Conservation (phyloP, 2,888 invertebrate genomes). For the Sarcophaga subvicina region DNA sequence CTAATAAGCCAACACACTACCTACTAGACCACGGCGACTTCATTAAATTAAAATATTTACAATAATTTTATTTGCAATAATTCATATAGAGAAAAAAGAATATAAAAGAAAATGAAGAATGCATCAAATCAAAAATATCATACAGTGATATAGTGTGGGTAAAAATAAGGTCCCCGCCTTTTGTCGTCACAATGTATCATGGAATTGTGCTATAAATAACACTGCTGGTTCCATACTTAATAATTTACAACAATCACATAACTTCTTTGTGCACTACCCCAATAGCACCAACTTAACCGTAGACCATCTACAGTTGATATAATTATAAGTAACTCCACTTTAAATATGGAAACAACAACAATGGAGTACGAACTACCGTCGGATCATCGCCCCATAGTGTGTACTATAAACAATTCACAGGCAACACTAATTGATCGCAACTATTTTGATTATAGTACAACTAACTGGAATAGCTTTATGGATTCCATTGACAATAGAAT, state of each 20-base stretch:
- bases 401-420: slow-evolving; percentile 18
- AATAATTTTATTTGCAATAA: too few species aligned
- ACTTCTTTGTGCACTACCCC: slow-evolving; percentile 7
- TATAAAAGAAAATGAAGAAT: too few species aligned
- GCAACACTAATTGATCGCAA: background rate
- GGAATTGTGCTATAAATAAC: slow-evolving; percentile 26
- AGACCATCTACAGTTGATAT: slow-evolving; percentile 8
- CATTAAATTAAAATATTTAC: too few species aligned
- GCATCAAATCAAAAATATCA: too few species aligned
- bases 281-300: background rate
- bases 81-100: too few species aligned
- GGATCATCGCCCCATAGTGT: slow-evolving; percentile 20
- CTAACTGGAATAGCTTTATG: too few species aligned
- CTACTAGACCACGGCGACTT: too few species aligned
- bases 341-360: slow-evolving; percentile 2
- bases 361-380: slow-evolving; percentile 21
- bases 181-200: background rate
- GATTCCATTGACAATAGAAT: too few species aligned
- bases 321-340: background rate
- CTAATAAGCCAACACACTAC: too few species aligned
- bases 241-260: slow-evolving; percentile 18
- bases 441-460: background rate
- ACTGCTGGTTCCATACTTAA: slow-evolving; percentile 7
- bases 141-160: too few species aligned
- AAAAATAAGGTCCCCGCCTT: too few species aligned